Base-by-base conservation (phyloP, 2,888 invertebrate genomes). In the Auanema freiburgensis region DNA sequence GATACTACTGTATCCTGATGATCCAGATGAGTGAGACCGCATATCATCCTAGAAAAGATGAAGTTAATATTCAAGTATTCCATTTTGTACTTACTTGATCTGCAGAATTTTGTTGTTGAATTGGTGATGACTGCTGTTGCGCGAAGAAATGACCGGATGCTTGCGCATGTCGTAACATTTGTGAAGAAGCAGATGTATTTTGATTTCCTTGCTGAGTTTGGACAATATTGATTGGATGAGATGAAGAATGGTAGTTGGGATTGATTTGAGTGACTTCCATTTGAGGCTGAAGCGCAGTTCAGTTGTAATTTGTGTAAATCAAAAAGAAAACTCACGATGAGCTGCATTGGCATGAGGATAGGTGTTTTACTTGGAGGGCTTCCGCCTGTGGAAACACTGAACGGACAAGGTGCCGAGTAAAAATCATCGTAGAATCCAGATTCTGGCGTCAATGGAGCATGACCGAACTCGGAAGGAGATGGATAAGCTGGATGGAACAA, bases 351-450 rank as follows among this genome's bases (percentile, higher is more conserved):
- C 63, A 66, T 50, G n/a, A 70, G 53, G 18, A 60, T 46, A 33
- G 33, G 33, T 33, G 33, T 33, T 12, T 55, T 57, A 8, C 59
- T 57, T n/a, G 62, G 50, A n/a, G 58, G 52, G 23, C 54, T 63
- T 16, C 21, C 5, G 5, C 53, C 52, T 11, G 25, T 42, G n/a
- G 57, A 53, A 23, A 52, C 49, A 41, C 23, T 24, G 43, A 14
- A 49, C 11, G 33, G 24, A 18, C 40, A 25, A 1, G 62, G 49
- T n/a, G 55, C 43, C 46, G 42, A 42, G 58, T 68, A 73, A 59
- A 60, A 72, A 54, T 78, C 78, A 12, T 79, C 79, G 67, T 76
- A 78, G 63, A 74, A 79, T 44, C 79, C 79, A 24, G 67, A 67
- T 62, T 79, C 79, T 1, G 79, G 79, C 3, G 78, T 77, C 46